These are phyloP conservation scores for Uropsilus gracilis DNA, from an alignment of 2,113 vertebrate genomes.

Conservation along the genomic window DNA sequence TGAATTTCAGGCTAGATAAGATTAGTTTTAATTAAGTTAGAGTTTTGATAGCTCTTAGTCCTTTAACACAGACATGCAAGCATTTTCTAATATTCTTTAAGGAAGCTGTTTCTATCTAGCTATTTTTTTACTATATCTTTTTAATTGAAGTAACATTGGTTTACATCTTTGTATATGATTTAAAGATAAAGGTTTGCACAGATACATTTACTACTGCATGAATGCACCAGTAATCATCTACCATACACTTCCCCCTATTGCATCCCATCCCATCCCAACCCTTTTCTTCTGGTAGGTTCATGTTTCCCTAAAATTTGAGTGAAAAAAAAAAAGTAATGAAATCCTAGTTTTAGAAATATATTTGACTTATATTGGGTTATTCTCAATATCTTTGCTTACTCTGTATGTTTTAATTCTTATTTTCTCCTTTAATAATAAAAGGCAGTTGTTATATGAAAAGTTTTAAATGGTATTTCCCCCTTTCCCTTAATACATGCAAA, in stretches of 20 bases:
- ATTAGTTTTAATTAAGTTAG: slow-evolving; percentile 33
- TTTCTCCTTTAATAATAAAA: background rate
- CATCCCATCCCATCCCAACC: no score
- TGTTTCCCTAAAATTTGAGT: background rate
- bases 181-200: no score
- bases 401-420: background rate
- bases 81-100: slow-evolving; percentile 1
- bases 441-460: background rate
- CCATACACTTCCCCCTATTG: no score
- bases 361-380: slow-evolving; percentile 2
- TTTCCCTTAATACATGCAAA: slow-evolving; percentile 2
- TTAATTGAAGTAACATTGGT: background rate
- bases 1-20: slow-evolving; percentile 24
- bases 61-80: background rate
- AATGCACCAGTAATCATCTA: no score
- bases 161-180: no score
- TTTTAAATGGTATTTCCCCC: slow-evolving; percentile 16
- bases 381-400: background rate
- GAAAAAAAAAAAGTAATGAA: background rate
- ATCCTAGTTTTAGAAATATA: slow-evolving; percentile 14
- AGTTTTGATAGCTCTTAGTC: slow-evolving; percentile 9
- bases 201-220: no score
- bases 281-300: background rate
- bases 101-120: background rate
- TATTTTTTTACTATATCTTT: background rate